These are phyloP conservation scores for Typhlichthys eigenmanni DNA, from an alignment of 2,797 vertebrate genomes.

Conservation along the genomic window DNA sequence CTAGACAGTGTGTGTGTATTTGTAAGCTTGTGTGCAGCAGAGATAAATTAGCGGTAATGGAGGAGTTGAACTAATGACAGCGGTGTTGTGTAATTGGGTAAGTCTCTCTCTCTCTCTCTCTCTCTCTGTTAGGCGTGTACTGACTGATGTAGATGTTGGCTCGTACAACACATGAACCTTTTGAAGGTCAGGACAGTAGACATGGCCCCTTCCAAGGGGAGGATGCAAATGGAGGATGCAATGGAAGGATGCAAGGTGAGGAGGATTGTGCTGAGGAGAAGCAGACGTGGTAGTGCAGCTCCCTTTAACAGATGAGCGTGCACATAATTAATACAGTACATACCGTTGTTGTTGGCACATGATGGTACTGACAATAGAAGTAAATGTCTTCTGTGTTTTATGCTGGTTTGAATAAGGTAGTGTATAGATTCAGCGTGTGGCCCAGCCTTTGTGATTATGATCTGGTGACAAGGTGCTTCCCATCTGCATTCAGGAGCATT, in stretches of 20 bases:
- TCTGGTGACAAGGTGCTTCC: too few relatives aligned
- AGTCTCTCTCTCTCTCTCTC: neutral
- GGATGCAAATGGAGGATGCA: neutral
- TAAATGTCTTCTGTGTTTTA: too few relatives aligned
- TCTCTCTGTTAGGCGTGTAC: neutral
- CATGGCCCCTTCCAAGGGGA: neutral
- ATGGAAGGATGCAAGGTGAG: neutral
- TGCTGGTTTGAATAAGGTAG: too few relatives aligned
- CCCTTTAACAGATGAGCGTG: neutral
- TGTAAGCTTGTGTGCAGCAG: too few relatives aligned
- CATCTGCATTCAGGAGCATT: too few relatives aligned
- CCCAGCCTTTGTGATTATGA: too few relatives aligned
- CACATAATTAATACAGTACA: too few relatives aligned
- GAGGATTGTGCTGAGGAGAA: neutral
- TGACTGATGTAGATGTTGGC: conserved; percentile 21
- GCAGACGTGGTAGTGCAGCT: neutral
- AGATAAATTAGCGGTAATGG: neutral
- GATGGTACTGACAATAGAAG: too few relatives aligned
- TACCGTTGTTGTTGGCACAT: too few relatives aligned
- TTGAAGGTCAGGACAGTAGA: conserved; percentile 21
- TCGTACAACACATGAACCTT: conserved; percentile 37
- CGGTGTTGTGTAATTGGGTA: neutral
- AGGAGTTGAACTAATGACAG: neutral
- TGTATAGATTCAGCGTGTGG: too few relatives aligned
- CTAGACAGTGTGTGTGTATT: neutral